These are phyloP conservation scores for Sceloporus tristichus DNA, from an alignment of 2,113 vertebrate species.

Conservation along the genomic window DNA sequence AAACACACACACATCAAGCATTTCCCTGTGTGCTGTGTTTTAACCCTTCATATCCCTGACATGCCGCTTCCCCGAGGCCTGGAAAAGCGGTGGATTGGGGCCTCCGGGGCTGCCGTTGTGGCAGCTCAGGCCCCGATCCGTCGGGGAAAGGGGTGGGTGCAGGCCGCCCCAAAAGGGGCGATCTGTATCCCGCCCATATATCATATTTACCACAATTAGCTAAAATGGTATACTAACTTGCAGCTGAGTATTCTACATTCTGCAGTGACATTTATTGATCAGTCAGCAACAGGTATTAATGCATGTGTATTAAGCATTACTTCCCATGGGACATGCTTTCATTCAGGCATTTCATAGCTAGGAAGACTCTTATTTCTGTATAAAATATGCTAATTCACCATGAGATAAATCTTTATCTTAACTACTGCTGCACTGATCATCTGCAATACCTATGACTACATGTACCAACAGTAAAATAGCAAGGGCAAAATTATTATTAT, in stretches of 20 bases:
- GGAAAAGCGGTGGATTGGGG: too few species aligned
- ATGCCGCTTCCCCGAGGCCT: too few species aligned
- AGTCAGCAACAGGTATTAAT: slow-evolving; percentile 23
- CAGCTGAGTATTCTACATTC: background rate
- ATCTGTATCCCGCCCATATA: too few species aligned
- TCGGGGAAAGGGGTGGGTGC: too few species aligned
- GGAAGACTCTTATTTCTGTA: background rate
- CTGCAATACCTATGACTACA: slow-evolving; percentile 11
- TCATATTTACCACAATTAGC: background rate
- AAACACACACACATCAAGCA: too few species aligned
- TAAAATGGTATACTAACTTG: background rate
- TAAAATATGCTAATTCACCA: slow-evolving; percentile 28
- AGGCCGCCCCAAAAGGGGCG: too few species aligned
- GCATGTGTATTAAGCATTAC: slow-evolving; percentile 7
- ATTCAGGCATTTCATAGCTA: slow-evolving; percentile 32
- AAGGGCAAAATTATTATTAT: slow-evolving; percentile 1
- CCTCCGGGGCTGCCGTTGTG: too few species aligned
- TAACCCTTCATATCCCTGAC: too few species aligned
- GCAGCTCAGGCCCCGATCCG: too few species aligned
- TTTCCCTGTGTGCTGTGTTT: too few species aligned
- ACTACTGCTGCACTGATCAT: slow-evolving; percentile 21
- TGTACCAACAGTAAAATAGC: slow-evolving; percentile 16
- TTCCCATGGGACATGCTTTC: background rate
- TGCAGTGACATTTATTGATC: slow-evolving; percentile 15
- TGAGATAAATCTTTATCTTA: slow-evolving; percentile 30